phyloP scores from a whole-genome alignment of 2,113 vertebrate genomes.

The Amphiprion ocellaris region DNA sequence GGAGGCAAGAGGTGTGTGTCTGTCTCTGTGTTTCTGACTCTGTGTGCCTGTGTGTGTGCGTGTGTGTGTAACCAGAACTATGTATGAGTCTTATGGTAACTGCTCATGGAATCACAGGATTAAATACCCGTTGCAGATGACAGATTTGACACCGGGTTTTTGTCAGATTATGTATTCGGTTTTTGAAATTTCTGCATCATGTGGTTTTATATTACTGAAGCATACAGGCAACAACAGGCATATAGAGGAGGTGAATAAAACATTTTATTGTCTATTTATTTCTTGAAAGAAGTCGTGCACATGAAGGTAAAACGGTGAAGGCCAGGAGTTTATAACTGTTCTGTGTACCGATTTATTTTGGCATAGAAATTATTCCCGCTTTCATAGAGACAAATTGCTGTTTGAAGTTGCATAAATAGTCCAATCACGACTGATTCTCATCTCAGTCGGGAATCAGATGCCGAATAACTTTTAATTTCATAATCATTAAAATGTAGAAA shows the following conservation, averaged over 20 bases:
- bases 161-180: conserved; percentile 19
- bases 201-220: not conserved
- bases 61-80: conserved; percentile 25
- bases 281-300: not conserved
- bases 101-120: conserved; percentile 25
- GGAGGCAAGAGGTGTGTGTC: conserved; percentile 23
- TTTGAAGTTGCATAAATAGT: conserved; percentile 42
- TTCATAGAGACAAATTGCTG: conserved; percentile 23
- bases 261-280: not conserved
- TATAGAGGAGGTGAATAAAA: not conserved
- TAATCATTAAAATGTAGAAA: conserved; percentile 46
- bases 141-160: conserved; percentile 15
- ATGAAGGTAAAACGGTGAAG: not conserved
- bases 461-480: conserved; percentile 46
- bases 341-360: not conserved
- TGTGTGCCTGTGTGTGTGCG: conserved; percentile 9
- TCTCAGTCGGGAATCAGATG: conserved; percentile 39
- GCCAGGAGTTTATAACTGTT: not conserved
- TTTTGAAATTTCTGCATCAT: conserved; percentile 10
- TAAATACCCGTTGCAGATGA: conserved; percentile 33
- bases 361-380: not conserved
- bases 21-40: conserved; percentile 12
- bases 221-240: not conserved
- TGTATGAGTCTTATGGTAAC: conserved; percentile 28
- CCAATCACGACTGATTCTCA: conserved; percentile 27